Evolutionary conservation across 1,140 invertebrate genomes (phyloP), one percentile per base, ranked within the genome.

Genomic region (Pygmarrhopalites habei): DNA sequence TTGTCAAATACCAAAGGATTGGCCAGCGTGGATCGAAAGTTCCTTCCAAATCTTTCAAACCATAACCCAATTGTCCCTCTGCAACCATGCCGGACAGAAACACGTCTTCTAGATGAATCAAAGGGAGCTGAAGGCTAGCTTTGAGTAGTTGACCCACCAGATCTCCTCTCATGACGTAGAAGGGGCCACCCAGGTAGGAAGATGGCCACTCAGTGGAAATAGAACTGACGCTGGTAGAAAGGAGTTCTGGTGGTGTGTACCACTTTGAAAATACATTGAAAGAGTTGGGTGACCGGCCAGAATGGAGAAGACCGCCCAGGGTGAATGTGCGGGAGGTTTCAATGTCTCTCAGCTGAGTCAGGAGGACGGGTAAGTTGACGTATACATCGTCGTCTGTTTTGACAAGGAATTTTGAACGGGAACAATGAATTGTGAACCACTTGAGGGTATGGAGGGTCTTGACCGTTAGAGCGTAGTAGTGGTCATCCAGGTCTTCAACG

Each of bases 351-450:
- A 52, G 32, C 56, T 60, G 52, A 44, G 35, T 14, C 28, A 61
- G 21, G 2, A 66, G 44, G 23, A 60, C 55, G 21, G 21, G 44
- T 10, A 43, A 29, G 35, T 66, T 66, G 4, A 66, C 53, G 25
- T 58, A 66, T 23, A 61, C 64, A 44, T 66, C 64, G 28, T 66
- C 64, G 29, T 66, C 64, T 15, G 51, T 46, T 26, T 65, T 65
- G 4, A 65, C 58, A 12, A 65, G 58, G 32, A 60, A 65, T 25
- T 60, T 30, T 1, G 58, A 32, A 10, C 30, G 49, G 17, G 64
- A 58, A 51, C 21, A 32, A 47, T 56, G 28, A 17, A 29, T 23
- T 23, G 39, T 32, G 26, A 65, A 60, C 41, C 58, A 66, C 44
- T 66, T 66, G 28, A 66, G 29, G 19, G 61, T 49, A 23, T 59